Conservation (phyloP, 2,113 vertebrate genomes). For the Telmatochromis brichardi region DNA sequence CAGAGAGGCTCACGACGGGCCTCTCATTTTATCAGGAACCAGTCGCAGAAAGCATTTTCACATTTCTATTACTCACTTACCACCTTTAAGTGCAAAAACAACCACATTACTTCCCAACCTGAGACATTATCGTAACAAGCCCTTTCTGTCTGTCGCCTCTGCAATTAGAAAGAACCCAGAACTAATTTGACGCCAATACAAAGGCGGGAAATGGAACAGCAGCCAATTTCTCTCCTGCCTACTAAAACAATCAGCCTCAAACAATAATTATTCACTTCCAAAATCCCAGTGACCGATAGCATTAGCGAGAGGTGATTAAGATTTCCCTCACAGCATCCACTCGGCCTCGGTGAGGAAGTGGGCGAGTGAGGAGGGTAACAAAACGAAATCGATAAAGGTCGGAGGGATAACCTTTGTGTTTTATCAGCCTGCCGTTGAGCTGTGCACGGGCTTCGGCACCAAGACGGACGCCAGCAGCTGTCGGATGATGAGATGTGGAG, state of each 20-base stretch:
- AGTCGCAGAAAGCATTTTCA: not conserved
- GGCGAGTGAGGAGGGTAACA: slow-evolving; percentile 38
- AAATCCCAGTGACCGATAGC: slow-evolving; percentile 6
- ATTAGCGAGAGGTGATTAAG: slow-evolving; percentile 36
- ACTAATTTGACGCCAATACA: not conserved
- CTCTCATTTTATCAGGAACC: not conserved
- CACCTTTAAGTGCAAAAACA: slow-evolving; percentile 1
- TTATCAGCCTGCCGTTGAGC: slow-evolving; percentile 48
- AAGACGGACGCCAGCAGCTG: not conserved
- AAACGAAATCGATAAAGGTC: slow-evolving; percentile 45
- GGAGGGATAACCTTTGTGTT: slow-evolving; percentile 56
- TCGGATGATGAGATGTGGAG: slow-evolving; percentile 24
- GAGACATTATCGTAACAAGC: not conserved
- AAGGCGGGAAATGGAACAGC: not conserved
- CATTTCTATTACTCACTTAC: slow-evolving; percentile 4
- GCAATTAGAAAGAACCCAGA: not conserved
- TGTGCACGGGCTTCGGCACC: not conserved
- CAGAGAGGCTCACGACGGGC: not conserved
- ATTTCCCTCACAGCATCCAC: slow-evolving; percentile 33
- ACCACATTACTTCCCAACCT: not conserved
- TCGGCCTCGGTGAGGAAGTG: slow-evolving; percentile 1
- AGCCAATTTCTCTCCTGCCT: not conserved
- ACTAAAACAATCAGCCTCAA: not conserved
- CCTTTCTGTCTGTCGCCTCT: not conserved
- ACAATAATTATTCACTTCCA: slow-evolving; percentile 25